phyloP scores from a whole-genome alignment of 92 coral and sea anemone species.

The Nematostella vectensis region DNA sequence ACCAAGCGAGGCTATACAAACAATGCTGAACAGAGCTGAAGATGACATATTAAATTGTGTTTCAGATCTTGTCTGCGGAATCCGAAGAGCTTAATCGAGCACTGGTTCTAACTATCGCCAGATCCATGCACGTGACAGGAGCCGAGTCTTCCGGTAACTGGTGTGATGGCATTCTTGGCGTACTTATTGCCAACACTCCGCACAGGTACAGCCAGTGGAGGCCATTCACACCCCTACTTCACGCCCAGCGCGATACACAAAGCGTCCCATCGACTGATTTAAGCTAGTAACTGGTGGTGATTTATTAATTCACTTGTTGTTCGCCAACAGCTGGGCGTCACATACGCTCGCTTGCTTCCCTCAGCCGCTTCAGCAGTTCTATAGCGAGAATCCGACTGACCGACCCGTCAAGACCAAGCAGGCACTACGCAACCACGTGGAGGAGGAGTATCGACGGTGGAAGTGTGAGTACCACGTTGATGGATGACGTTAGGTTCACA shows the following conservation, averaged over 20 bases:
- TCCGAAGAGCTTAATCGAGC: conserved; percentile 92
- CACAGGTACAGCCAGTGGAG: conserved; percentile 68
- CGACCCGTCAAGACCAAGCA: conserved; percentile 70
- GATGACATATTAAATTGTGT: too few species aligned
- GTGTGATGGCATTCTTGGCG: conserved; percentile 76
- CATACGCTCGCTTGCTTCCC: conserved; percentile 89
- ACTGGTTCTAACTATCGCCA: conserved; percentile 87
- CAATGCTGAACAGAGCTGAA: too few species aligned
- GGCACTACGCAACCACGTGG: conserved; percentile 68
- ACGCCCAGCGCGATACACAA: too few species aligned
- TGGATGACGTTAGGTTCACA: too few species aligned
- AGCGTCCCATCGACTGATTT: too few species aligned
- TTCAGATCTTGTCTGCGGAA: conserved; percentile 87
- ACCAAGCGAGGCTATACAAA: too few species aligned
- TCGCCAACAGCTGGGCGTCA: conserved; percentile 72
- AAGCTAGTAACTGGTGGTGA: too few species aligned
- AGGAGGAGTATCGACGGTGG: conserved; percentile 82
- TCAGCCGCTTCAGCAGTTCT: conserved; percentile 73
- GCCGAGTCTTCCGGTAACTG: conserved; percentile 78
- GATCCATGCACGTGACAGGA: conserved; percentile 95
- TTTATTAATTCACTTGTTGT: too few species aligned
- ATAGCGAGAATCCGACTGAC: conserved; percentile 57
- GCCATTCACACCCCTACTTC: too few species aligned
- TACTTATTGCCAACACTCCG: conserved; percentile 67
- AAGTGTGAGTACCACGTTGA: conserved; percentile 42